These are phyloP conservation scores for Brachionichthys hirsutus DNA, from an alignment of 2,113 vertebrate species.

Conservation along the genomic window DNA sequence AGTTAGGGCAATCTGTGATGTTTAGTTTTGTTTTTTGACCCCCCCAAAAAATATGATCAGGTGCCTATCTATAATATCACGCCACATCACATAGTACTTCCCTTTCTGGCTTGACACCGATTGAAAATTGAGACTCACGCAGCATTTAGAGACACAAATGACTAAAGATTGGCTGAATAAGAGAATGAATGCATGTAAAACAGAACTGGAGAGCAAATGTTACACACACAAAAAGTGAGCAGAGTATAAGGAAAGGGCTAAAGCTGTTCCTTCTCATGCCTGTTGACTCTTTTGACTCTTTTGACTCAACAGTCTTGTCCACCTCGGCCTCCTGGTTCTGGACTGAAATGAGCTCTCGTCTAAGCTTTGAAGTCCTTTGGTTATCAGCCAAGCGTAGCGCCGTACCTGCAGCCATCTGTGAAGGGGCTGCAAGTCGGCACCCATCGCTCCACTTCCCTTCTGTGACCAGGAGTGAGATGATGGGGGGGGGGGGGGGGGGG, in stretches of 20 bases:
- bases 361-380: constrained; percentile 75
- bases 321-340: constrained; percentile 54
- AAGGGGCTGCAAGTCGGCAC: constrained; percentile 62
- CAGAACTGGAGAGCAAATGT: constrained; percentile 4
- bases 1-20: too few species aligned
- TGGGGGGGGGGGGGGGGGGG: too few species aligned
- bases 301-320: constrained; percentile 42
- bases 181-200: not conserved
- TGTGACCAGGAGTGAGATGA: constrained; percentile 43
- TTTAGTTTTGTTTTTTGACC: too few species aligned
- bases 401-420: constrained; percentile 78
- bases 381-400: constrained; percentile 68
- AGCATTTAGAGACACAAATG: constrained; percentile 5
- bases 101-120: not conserved
- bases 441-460: constrained; percentile 62
- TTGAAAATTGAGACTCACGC: constrained; percentile 20
- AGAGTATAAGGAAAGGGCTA: constrained; percentile 11
- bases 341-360: constrained; percentile 56
- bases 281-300: constrained; percentile 66
- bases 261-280: constrained; percentile 62
- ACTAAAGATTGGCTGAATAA: not conserved
- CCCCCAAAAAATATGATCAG: too few species aligned
- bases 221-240: not conserved
- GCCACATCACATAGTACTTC: constrained; percentile 11
- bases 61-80: too few species aligned